Conservation (phyloP, 2,797 vertebrate genomes). For the Danio tinwini region DNA sequence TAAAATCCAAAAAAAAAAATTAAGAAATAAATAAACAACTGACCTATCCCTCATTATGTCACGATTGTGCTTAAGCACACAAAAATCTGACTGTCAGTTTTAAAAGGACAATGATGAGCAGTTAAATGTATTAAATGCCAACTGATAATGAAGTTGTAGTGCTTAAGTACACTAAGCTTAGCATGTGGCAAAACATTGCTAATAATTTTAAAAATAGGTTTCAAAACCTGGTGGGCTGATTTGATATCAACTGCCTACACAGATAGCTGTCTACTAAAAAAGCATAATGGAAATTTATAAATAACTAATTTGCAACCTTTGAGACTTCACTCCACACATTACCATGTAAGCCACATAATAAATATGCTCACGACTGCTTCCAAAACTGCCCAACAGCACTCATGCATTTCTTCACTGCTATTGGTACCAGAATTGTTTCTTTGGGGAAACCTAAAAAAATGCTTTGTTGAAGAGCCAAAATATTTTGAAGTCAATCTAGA, state of each 20-base stretch:
- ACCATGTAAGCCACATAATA: neutral
- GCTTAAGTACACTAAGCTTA: slow-evolving; percentile 7
- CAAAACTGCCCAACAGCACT: neutral
- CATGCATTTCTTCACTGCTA: neutral
- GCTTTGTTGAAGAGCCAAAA: too few species aligned
- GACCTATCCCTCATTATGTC: slow-evolving; percentile 17
- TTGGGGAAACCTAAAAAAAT: too few species aligned
- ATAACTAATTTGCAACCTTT: neutral
- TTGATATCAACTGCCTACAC: neutral
- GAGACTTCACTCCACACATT: neutral
- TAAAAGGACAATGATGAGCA: slow-evolving; percentile 8
- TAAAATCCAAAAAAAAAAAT: slow-evolving; percentile 15
- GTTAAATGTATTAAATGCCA: neutral
- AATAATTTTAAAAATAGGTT: slow-evolving; percentile 38
- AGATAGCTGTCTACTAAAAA: neutral
- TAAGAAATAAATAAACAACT: slow-evolving; percentile 14
- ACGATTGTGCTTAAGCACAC: slow-evolving; percentile 17
- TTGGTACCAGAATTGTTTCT: neutral
- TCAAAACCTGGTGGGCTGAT: slow-evolving; percentile 5
- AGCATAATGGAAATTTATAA: slow-evolving; percentile 3
- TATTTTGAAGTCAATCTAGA: too few species aligned
- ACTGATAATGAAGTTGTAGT: neutral
- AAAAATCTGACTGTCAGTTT: neutral
- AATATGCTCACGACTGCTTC: neutral
- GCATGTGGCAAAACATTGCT: slow-evolving; percentile 35